These are phyloP conservation scores for Phataginus tricuspis DNA, from an alignment of 2,797 vertebrate species.

Conservation along the genomic window DNA sequence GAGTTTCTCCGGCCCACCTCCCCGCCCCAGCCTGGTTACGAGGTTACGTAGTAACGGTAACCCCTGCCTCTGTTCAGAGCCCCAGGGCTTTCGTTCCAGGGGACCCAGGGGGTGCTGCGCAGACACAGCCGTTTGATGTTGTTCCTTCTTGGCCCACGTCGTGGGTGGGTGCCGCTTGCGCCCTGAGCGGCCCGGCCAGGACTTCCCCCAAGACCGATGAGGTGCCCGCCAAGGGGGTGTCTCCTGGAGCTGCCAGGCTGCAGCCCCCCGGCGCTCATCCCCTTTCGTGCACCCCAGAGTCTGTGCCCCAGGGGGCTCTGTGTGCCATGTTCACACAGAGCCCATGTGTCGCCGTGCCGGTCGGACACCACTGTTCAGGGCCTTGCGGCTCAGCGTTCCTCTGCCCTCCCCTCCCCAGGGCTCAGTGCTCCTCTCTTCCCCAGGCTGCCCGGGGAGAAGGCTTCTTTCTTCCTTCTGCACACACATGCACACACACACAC, in stretches of 20 bases:
- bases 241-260: not conserved
- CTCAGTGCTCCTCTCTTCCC: not conserved
- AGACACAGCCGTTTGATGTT: not conserved
- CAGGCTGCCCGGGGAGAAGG: not conserved
- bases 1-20: not conserved
- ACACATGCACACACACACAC: too few relatives aligned
- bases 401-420: not conserved
- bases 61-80: not conserved
- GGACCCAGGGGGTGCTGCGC: not conserved
- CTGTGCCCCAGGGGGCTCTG: rapidly evolving
- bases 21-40: not conserved
- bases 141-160: too few relatives aligned
- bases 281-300: rapidly evolving
- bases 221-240: not conserved
- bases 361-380: not conserved
- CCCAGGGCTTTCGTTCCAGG: not conserved
- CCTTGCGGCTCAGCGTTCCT: not conserved
- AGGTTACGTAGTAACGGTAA: too few relatives aligned
- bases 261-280: not conserved
- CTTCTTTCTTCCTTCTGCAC: not conserved
- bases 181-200: not conserved
- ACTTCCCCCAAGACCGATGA: not conserved
- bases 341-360: not conserved
- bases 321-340: not conserved
- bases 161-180: rapidly evolving